A percentile compares a stretch with the other conserved stretches of the same genome.
phyloP scores from a whole-genome alignment of 2,888 invertebrate genomes.

The Furcula furcula region DNA sequence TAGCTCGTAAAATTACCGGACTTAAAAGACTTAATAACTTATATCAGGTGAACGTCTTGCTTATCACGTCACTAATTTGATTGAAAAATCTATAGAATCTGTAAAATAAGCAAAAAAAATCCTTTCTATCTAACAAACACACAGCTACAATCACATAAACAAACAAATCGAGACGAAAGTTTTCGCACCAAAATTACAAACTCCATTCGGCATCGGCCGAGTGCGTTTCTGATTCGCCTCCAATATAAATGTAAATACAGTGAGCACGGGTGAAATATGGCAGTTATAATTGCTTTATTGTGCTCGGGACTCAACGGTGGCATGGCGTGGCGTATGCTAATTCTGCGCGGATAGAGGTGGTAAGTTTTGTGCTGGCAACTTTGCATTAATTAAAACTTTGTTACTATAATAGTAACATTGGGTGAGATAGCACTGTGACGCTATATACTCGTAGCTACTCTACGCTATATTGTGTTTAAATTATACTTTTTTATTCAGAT shows the following conservation, averaged over 20 bases:
- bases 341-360: conserved; percentile 23
- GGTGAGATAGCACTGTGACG: too few relatives aligned
- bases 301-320: conserved; percentile 48
- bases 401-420: too few relatives aligned
- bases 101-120: too few relatives aligned
- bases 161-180: conserved; percentile 14
- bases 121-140: too few relatives aligned
- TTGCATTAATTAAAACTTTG: conserved; percentile 28
- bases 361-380: conserved; percentile 25
- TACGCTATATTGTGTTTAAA: too few relatives aligned
- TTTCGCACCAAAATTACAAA: conserved; percentile 25
- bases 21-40: too few relatives aligned
- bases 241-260: conserved; percentile 81
- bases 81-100: too few relatives aligned
- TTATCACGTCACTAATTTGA: too few relatives aligned
- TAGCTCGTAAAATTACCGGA: too few relatives aligned
- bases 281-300: conserved; percentile 81
- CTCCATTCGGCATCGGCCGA: conserved; percentile 13
- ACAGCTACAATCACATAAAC: neutral
- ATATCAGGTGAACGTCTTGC: too few relatives aligned
- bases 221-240: conserved; percentile 25
- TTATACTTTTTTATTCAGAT: too few relatives aligned
- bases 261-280: conserved; percentile 68
- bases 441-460: too few relatives aligned
- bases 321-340: conserved; percentile 52